Conservation (phyloP, 2,113 vertebrate species). For the Rhinoderma darwinii region DNA sequence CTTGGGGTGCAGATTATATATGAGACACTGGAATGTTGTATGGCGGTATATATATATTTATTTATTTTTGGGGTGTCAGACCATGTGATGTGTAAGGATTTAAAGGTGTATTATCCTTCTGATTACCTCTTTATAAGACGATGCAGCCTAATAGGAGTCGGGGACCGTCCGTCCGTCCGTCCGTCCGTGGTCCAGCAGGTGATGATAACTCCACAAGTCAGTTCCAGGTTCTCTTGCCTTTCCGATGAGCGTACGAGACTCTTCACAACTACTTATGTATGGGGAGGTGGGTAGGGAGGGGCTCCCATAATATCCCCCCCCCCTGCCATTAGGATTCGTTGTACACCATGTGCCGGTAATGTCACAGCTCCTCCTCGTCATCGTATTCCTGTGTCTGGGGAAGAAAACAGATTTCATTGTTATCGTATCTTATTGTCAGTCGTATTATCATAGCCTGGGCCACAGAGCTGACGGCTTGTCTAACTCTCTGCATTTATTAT, state of each 20-base stretch:
- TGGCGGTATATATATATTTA: not conserved
- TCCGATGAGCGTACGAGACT: slow-evolving; percentile 5
- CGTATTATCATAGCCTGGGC: not conserved
- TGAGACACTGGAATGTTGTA: not conserved
- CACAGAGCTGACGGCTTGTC: not conserved
- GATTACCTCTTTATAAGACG: not conserved
- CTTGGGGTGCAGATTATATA: not conserved
- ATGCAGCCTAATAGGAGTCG: not conserved
- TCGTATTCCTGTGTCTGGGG: not conserved
- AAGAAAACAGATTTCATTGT: not conserved
- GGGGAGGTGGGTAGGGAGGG: slow-evolving; percentile 47
- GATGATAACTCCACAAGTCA: slow-evolving; percentile 24
- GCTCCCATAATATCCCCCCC: slow-evolving; percentile 2
- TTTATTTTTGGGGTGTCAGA: not conserved
- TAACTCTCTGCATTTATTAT: too few relatives aligned
- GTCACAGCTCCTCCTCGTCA: not conserved
- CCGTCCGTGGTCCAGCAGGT: not conserved
- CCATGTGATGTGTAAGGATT: not conserved
- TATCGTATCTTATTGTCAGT: not conserved
- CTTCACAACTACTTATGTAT: slow-evolving; percentile 45
- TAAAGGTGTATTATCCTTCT: not conserved
- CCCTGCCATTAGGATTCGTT: not conserved
- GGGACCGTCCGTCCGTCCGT: not conserved
- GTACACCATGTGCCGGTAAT: not conserved
- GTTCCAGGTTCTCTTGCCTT: slow-evolving; percentile 9